Conservation (phyloP, 2,113 vertebrate species). For the Petaurus breviceps region DNA sequence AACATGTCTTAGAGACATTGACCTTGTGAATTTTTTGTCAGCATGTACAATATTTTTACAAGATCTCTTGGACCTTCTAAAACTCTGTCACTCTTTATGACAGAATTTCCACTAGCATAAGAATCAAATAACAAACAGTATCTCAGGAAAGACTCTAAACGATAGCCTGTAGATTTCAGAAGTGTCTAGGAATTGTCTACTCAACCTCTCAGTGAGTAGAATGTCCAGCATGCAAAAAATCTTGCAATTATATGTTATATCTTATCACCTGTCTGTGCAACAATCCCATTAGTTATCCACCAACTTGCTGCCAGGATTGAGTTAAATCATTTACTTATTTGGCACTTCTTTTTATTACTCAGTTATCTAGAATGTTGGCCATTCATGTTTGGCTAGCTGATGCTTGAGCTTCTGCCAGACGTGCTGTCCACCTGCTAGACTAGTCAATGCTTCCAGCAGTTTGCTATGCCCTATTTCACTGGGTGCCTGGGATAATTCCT, state of each 20-base stretch:
- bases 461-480: background rate
- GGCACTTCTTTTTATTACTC: background rate
- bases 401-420: constrained; percentile 33
- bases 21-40: background rate
- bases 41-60: background rate
- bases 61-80: background rate
- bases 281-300: background rate
- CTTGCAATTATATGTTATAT: background rate
- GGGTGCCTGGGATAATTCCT: background rate
- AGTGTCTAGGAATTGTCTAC: background rate
- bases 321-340: background rate
- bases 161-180: background rate
- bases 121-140: background rate
- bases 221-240: background rate
- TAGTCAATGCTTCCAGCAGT: constrained; percentile 33
- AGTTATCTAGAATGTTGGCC: background rate
- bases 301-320: background rate
- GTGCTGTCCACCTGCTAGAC: constrained; percentile 59
- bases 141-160: background rate
- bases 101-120: background rate
- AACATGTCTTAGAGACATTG: background rate
- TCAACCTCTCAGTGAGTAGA: background rate
- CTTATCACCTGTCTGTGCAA: background rate
- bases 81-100: background rate
- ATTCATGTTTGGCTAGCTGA: background rate